Base-by-base conservation (phyloP, 2,888 invertebrate genomes). In the Amphimallon solstitiale region DNA sequence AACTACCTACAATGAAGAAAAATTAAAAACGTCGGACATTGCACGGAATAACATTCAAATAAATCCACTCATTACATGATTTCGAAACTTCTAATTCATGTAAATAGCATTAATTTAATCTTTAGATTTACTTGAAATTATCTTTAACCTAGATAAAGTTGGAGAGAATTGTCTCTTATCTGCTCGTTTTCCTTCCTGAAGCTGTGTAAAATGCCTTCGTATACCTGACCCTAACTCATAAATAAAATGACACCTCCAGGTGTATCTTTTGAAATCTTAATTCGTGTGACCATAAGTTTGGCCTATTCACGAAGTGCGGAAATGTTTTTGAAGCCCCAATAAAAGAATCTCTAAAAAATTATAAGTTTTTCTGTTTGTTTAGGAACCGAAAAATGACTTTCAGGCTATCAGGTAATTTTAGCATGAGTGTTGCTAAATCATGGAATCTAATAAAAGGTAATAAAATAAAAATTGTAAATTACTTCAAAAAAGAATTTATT, bases 241-340 rank as follows among this genome's bases (percentile, higher is more conserved):
- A 73, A 72, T 66, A 71, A 72, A 71, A 72, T 74, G 74, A 75
- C 75, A 75, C 73, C 74, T 72, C 75, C 77, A 77, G 78, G 75
- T 77, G 77, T 70, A 70, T 70, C 74, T 67, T 77, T 77, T 77
- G 73, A 78, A 76, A 76, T 75, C 78, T 77, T 75, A 77, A 77
- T 77, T 77, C 71, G 71, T 75, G 75, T 75, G 75, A 76, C 76
- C 72, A 70, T 67, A 38, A 43, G 45, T 29, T 37, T 40, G 64
- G 34, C 17, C 49, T 40, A 37, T 46, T 63, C 65, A 60, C 67
- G 52, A 40, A 52, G 34, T 29, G 46, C 19, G 51, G 59, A 19
- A 45, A 45, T 45, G 15, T 15, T 45, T 45, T 17, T n/a, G n/a
- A 19, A 14, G 5, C 5, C 37, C 10, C 40, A 52, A 45, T 49